A percentile compares a stretch with the other conserved stretches of the same genome.
phyloP scores from a whole-genome alignment of 2,888 invertebrate species.

The Gastrophysa polygoni region DNA sequence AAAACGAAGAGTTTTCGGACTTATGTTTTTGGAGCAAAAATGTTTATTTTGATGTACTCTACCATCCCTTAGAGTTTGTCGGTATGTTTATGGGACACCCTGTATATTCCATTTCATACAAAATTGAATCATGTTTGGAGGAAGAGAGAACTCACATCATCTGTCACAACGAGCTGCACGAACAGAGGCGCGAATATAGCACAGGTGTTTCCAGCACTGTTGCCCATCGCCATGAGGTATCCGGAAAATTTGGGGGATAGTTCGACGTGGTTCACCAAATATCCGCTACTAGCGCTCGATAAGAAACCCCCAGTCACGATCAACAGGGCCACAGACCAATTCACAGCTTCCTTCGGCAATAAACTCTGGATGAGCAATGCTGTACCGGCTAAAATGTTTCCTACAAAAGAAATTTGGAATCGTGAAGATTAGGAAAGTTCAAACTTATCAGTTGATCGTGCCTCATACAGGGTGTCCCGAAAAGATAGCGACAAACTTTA shows the following conservation, averaged over 20 bases:
- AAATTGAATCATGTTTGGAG: too few species aligned
- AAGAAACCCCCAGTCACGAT: slow-evolving; percentile 69
- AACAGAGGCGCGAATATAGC: slow-evolving; percentile 79
- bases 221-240: slow-evolving; percentile 82
- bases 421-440: neutral
- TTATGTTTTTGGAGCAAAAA: too few species aligned
- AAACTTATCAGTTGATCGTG: too few species aligned
- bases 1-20: too few species aligned
- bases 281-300: slow-evolving; percentile 62
- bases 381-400: slow-evolving; percentile 55
- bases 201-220: slow-evolving; percentile 74
- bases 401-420: neutral
- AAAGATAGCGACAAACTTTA: too few species aligned
- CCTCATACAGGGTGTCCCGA: too few species aligned
- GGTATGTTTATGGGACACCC: too few species aligned
- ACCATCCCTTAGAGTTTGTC: too few species aligned
- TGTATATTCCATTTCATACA: too few species aligned
- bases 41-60: too few species aligned
- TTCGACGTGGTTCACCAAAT: slow-evolving; percentile 80
- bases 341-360: slow-evolving; percentile 62
- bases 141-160: slow-evolving; percentile 66
- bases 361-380: slow-evolving; percentile 68
- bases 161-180: slow-evolving; percentile 70
- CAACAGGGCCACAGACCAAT: slow-evolving; percentile 67
- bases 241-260: slow-evolving; percentile 84